Conservation (phyloP, 2,113 vertebrate species). For the Solenodon paradoxus region DNA sequence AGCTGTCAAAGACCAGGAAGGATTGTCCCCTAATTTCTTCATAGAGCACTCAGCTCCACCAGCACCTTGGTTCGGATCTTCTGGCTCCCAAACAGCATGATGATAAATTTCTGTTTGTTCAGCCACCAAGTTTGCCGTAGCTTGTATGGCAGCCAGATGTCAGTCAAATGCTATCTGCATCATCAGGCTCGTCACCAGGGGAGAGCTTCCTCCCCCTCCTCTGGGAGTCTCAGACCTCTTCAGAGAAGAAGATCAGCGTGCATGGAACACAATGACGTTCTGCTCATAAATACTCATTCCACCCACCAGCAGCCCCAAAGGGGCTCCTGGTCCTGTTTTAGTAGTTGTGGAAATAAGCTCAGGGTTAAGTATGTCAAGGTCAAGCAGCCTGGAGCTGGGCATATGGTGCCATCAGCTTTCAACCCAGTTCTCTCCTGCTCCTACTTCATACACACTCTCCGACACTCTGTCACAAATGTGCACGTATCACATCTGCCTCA, state of each 20-base stretch:
- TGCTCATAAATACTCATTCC: neutral
- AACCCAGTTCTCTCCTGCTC: neutral
- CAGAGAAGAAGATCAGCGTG: neutral
- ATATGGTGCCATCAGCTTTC: accelerated
- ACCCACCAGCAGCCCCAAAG: accelerated
- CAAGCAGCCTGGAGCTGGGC: neutral
- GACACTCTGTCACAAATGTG: neutral
- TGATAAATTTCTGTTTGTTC: neutral
- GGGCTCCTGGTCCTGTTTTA: neutral
- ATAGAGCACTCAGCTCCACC: neutral
- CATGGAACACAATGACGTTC: accelerated
- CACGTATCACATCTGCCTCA: neutral
- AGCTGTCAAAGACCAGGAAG: too few relatives aligned
- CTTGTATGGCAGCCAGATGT: neutral
- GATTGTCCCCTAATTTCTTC: too few relatives aligned
- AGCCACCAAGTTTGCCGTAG: too few relatives aligned
- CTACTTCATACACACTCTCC: too few relatives aligned
- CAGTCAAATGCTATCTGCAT: too few relatives aligned
- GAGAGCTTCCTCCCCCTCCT: neutral
- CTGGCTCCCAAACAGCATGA: neutral
- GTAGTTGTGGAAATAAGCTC: neutral
- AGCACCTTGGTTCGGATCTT: neutral
- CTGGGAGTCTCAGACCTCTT: neutral
- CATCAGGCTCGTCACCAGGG: neutral
- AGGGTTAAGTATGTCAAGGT: accelerated